phyloP scores from a whole-genome alignment of 2,888 invertebrate species.

The Harpalus rufipes region DNA sequence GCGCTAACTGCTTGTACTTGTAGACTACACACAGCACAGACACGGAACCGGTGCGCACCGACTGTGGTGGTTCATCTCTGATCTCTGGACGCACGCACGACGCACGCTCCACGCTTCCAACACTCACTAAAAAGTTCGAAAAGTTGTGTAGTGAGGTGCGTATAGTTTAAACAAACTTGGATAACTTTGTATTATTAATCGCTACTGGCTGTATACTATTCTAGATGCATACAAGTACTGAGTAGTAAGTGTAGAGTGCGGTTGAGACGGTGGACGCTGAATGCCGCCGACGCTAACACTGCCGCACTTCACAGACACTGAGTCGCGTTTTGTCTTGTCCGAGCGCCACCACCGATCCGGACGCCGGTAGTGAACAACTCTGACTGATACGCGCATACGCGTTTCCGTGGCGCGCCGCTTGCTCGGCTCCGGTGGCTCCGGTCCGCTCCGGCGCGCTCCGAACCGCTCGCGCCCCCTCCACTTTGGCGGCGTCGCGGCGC shows the following conservation, averaged over 20 bases:
- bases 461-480: slow-evolving; percentile 62
- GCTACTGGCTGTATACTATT: no score
- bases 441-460: slow-evolving; percentile 68
- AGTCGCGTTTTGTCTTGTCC: slow-evolving; percentile 33
- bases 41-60: slow-evolving; percentile 65
- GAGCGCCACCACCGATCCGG: slow-evolving; percentile 60
- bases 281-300: slow-evolving; percentile 14
- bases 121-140: slow-evolving; percentile 39
- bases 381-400: slow-evolving; percentile 71
- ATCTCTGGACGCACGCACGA: slow-evolving; percentile 29
- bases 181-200: no score
- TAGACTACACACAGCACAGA: slow-evolving; percentile 66
- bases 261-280: slow-evolving; percentile 16
- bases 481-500: slow-evolving; percentile 29
- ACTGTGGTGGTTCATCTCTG: slow-evolving; percentile 20
- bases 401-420: slow-evolving; percentile 74
- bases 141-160: slow-evolving; percentile 26
- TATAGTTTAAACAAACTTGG: not conserved
- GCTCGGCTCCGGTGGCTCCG: slow-evolving; percentile 69
- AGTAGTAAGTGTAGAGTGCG: slow-evolving; percentile 3
- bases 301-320: slow-evolving; percentile 46
- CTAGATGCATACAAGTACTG: no score
- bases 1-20: slow-evolving; percentile 48
- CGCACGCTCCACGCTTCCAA: not conserved
- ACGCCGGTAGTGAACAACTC: slow-evolving; percentile 61